Evolutionary conservation across 2,797 vertebrate genomes (phyloP), one percentile per base, ranked within the genome.

Genomic region (Phoeniculus purpureus): DNA sequence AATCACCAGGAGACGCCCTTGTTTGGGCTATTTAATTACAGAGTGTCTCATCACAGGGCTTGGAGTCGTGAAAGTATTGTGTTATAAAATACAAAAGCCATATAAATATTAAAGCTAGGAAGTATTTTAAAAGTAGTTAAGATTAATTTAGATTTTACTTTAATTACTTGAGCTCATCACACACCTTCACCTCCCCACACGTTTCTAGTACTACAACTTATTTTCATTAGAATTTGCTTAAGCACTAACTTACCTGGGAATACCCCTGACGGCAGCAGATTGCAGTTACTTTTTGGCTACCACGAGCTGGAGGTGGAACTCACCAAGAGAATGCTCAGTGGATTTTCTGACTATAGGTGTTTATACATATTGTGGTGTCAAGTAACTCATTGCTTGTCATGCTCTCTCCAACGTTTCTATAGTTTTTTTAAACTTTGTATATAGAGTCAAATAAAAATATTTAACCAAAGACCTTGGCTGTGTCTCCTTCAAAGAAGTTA

Each of bases 401-500:
- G 71, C 50, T 45, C 18, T 26, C 45, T 29, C 10, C 15, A 16
- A 74, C 54, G 8, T 43, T 17, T 67, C 22, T 58, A 20, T 26
- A 13, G 43, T 9, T 26, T 78, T 68, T 60, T 43, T 73, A 22
- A 5, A 13, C 10, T 87, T 64, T 85, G 47, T 89, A 43, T 85
- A 68, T n/a, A 74, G 37, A 87, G 37, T 10, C 55, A 89, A 92
- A 87, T 9, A 80, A 72, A 92, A 93, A 74, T 40, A 87, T 67
- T 89, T 87, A 81, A 83, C 43, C 55, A 22, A 50, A 83, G 23
- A 51, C 32, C 23, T 68, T 26, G 55, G 27, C 70, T 29, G 21
- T 12, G 20, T 76, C 60, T 83, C 11, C 5, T 12, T 16, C 0
- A 9, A 18, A 48, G 14, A 80, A 47, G 32, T 51, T 76, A 65